Base-by-base conservation (phyloP, 1,140 invertebrate species). In the Myzus persicae region DNA sequence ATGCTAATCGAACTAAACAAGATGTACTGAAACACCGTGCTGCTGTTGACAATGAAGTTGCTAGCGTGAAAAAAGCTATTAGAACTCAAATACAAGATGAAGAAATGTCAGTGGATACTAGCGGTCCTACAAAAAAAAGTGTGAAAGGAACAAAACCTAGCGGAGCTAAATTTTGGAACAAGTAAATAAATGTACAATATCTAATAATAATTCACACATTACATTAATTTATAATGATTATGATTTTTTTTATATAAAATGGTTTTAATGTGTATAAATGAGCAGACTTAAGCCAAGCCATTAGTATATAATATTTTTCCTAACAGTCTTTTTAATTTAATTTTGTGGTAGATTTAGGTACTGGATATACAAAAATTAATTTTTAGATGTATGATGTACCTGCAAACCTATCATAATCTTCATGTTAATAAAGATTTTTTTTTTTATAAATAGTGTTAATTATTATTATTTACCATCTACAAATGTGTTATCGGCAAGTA, bases 1-100 rank as follows among this genome's bases (percentile, higher is more conserved):
- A 97, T 94, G 98, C 99, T 1, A 99, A 99, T 95, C 94, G 95
- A 48, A 97, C 98, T 94, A 99, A 99, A 95, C 97, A 98, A 93
- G 96, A 96, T 94, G 96, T 97, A 48, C 96, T 97, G 26, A 96
- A 97, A 94, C 97, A 98, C 94, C 98, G 98, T 94, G 97, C 98
- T 93, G 96, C 96, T 94, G 97, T 99, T 94, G 98, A 99, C 94
- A 96, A 97, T 95, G 98, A 99, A 97, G 97, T 98, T 93, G 94
- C 96, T 51, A 97, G 97, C 95, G 97, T 98, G 93, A 98, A 98
- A 95, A 98, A 98, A 95, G 97, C 97, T 14, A 95, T 98, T 36
- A 98, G 98, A 95, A 96, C 96, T 40, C 97, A 97, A 95, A 95
- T 6, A 96, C 97, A 94, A 67, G 94, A 94, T 84, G 51, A 87